A percentile compares a stretch with the other conserved stretches of the same genome.
phyloP scores from a whole-genome alignment of 1,140 invertebrate species.

The Drosophila insularis region DNA sequence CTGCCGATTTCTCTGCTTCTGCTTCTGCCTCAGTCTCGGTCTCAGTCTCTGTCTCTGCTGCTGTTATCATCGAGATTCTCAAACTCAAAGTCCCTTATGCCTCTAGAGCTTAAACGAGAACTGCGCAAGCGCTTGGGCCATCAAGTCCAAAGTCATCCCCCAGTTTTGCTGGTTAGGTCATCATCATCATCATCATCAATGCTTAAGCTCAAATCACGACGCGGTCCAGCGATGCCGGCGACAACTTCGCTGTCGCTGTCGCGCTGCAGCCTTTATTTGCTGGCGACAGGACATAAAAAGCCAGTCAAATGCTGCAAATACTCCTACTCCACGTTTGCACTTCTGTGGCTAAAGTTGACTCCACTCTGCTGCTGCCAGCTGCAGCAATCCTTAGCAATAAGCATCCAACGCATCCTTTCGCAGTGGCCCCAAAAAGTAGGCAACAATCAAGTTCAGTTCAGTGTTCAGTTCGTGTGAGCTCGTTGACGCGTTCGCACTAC shows the following conservation, averaged over 20 bases:
- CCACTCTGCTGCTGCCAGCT: conserved; percentile 36
- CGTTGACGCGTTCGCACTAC: conserved; percentile 62
- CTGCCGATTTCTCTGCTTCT: conserved; percentile 3
- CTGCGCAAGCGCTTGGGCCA: conserved; percentile 56
- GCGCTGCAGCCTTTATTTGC: conserved; percentile 20
- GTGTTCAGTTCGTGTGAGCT: conserved; percentile 64
- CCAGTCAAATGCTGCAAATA: conserved; percentile 54
- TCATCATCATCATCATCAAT: background rate
- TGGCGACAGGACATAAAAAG: conserved; percentile 72
- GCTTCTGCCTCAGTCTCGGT: background rate
- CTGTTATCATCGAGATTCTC: conserved; percentile 36
- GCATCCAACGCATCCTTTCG: conserved; percentile 12
- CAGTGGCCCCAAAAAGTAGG: conserved; percentile 32
- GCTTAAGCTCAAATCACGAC: conserved; percentile 36
- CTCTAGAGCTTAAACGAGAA: background rate
- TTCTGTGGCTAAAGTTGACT: conserved; percentile 63
- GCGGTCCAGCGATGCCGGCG: conserved; percentile 55
- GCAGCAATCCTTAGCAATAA: background rate
- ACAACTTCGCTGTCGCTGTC: conserved; percentile 27
- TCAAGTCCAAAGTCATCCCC: conserved; percentile 37
- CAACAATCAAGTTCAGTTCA: conserved; percentile 35
- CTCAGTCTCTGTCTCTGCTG: conserved; percentile 17
- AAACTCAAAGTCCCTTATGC: conserved; percentile 14
- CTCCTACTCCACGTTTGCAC: conserved; percentile 75
- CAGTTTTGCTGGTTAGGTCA: conserved; percentile 44